Base-by-base conservation (phyloP, 64 coral and sea anemone genomes). In the Montipora efflorescens region DNA sequence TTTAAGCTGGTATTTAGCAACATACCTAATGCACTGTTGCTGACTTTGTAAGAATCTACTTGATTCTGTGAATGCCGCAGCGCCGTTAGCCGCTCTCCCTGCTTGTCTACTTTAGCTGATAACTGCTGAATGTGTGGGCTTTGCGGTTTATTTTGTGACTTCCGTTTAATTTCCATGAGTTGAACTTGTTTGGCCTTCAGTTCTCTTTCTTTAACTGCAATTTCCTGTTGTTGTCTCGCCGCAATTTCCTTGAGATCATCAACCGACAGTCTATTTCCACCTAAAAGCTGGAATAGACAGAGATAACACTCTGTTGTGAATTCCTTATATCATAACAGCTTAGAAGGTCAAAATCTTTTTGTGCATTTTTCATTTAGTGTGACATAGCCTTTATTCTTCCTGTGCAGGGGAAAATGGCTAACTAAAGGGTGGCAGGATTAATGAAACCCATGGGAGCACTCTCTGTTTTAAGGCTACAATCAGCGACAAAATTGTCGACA, bases 191-290 rank as follows among this genome's bases (percentile, higher is more conserved):
- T 97, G 7, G 76, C 86, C 10, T 68, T 93, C 4, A 97, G 83
- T 57, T 95, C 92, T 47, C 73, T 88, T 89, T 97, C 96, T 67
- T 97, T 97, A 47, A 75, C 47, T 21, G 53, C 90, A 84, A 97
- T 97, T 79, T 97, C 89, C 20, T 97, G 96, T 48, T 97, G 96
- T 48, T 97, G 96, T 50, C 86, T 94, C 13, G 74, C 23, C 53
- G 93, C 96, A 57, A 97, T 47, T 59, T 81, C 74, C 21, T 94
- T 93, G 5, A 97, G 89, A 44, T 95, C 93, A 81, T 92, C 71
- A 7, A 97, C 45, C 3, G 96, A 92, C 48, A 92, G 76, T 89
- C 79, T 72, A 23, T 47, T 78, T 1, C 82, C 82, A 75, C 90
- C 66, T 70, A 83, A 68, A 95, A 95, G 52, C 90, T 91, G 62